Base-by-base conservation (phyloP, 2,113 vertebrate species). In the Myiozetetes cayanensis region DNA sequence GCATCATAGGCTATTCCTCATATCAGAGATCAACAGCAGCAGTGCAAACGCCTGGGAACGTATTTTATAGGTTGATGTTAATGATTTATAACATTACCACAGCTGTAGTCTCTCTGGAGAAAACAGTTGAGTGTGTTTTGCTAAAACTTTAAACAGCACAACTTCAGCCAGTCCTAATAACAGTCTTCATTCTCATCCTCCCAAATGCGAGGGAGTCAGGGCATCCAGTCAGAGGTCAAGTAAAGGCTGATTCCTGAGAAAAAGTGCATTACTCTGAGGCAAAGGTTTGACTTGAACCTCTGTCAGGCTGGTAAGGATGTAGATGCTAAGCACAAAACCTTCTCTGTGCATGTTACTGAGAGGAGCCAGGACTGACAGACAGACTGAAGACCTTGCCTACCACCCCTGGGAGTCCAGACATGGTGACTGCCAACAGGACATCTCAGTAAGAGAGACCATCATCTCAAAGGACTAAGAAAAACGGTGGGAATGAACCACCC, bases 121-220 rank as follows among this genome's bases (percentile, higher is more conserved):
- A 89, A 88, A 89, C 14, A 87, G 62, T 22, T 76, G 80, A 89
- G 55, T 39, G 49, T 75, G n/a, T 75, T 94, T 90, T 65, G 25
- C 79, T 90, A 75, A 78, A 94, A 96, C 52, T 89, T 95, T 92
- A 92, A 94, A 72, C 68, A 72, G 4, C 65, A 65, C 44, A 70
- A 27, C 61, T 89, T 94, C 70, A 79, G 23, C 52, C 59, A 72
- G 61, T 75, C 3, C 0, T 24, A 81, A 4, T 63, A 95, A 74
- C 12, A 53, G 39, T 37, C 65, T 92, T 47, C 30, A 47, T 59
- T 21, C 53, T 80, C 85, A 59, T 65, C 76, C 61, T 77, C 39
- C 37, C 39, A 43, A 37, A 82, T 5, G 28, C 0, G 3, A 89
- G 22, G 23, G 44, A 94, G 27, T 59, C 22, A 65, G 62, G 49